phyloP scores from a whole-genome alignment of 2,113 vertebrate species.

The Tor tambroides region DNA sequence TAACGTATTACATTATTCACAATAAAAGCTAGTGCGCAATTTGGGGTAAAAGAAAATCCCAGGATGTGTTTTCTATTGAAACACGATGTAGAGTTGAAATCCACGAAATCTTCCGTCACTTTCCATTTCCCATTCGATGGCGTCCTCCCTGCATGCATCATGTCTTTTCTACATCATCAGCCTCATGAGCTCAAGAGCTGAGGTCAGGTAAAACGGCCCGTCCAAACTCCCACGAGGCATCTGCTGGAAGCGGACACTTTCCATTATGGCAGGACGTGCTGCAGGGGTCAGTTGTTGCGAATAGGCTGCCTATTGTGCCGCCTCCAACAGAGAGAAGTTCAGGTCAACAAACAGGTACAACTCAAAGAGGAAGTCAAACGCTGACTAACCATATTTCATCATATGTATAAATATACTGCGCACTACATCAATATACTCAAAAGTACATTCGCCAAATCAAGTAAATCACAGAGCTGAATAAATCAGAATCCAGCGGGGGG shows the following conservation, averaged over 20 bases:
- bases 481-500: conserved; percentile 13
- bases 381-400: conserved; percentile 26
- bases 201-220: conserved; percentile 51
- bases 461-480: conserved; percentile 8
- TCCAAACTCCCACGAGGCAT: conserved; percentile 61
- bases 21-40: background rate
- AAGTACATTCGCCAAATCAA: conserved; percentile 13
- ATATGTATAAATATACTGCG: conserved; percentile 16
- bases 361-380: conserved; percentile 18
- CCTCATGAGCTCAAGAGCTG: conserved; percentile 43
- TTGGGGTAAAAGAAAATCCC: background rate
- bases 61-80: background rate
- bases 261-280: conserved; percentile 55
- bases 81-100: background rate
- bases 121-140: background rate
- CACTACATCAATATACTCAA: conserved; percentile 1
- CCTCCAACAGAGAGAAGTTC: conserved; percentile 61
- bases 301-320: conserved; percentile 62
- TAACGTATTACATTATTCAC: background rate
- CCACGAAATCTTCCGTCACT: conserved; percentile 1
- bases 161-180: conserved; percentile 8
- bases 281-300: conserved; percentile 62
- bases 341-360: conserved; percentile 58
- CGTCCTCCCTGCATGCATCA: background rate
- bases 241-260: conserved; percentile 60